A percentile compares a stretch with the other conserved stretches of the same genome.
Conservation (phyloP, 2,113 vertebrate genomes). For the Nothocercus nigrocapillus region DNA sequence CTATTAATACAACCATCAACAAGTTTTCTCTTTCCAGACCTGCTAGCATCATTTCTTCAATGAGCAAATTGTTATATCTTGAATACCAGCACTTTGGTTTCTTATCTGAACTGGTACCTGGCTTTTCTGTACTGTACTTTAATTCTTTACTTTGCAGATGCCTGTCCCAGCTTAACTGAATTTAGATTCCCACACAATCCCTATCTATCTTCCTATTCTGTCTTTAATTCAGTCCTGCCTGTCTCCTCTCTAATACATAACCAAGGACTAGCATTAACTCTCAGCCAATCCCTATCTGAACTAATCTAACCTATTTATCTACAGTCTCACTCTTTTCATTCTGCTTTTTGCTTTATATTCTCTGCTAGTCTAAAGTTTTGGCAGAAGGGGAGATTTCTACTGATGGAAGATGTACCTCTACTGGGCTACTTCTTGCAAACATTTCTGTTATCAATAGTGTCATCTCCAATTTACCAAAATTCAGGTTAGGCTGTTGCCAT, state of each 20-base stretch:
- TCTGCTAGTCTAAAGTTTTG: neutral
- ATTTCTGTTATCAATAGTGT: neutral
- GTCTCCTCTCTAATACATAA: neutral
- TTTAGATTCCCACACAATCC: neutral
- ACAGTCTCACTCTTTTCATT: neutral
- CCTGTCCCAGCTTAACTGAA: neutral
- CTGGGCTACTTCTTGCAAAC: neutral
- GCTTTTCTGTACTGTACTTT: neutral
- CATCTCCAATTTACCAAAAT: neutral
- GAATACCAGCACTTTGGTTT: neutral
- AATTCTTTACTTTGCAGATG: neutral
- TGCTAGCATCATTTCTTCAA: neutral
- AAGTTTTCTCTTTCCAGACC: neutral
- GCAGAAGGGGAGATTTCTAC: neutral
- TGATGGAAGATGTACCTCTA: neutral
- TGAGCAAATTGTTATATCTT: neutral
- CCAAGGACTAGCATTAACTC: neutral
- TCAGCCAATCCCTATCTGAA: neutral
- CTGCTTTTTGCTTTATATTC: neutral
- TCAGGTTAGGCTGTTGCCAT: neutral
- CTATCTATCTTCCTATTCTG: neutral
- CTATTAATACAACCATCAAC: neutral
- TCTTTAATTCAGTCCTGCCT: neutral
- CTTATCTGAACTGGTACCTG: neutral
- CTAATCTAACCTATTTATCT: conserved; percentile 11